Base-by-base conservation (phyloP, 2,888 invertebrate species). In the Siphlonurus alternatus region DNA sequence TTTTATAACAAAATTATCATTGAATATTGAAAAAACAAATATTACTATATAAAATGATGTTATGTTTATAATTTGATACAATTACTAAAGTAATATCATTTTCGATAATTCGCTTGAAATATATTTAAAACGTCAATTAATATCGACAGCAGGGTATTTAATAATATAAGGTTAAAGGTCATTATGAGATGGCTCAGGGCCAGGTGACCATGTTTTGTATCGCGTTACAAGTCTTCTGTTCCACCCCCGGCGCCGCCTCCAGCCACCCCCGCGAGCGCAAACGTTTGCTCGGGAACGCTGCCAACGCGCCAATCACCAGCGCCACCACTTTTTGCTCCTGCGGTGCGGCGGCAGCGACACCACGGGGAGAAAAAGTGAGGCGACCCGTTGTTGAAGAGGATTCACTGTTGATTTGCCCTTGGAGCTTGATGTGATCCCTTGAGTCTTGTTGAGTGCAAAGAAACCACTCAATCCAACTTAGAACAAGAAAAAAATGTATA, bases 201-300 rank as follows among this genome's bases (percentile, higher is more conserved):
- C 38, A 53, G 60, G 64, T 23, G 24, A 56, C 64, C 22, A 25
- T 61, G 23, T 61, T 51, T 25, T 63, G 38, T 54, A 23, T 59
- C 38, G 54, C 51, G 19, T 19, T 2, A 2, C 61, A 18, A 51
- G 19, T 53, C 20, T 53, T 38, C 18, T 51, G n/a, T 56, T 63
- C 60, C 1, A 20, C 24, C 59, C 23, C 23, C 61, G 24, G 23
- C 56, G 23, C 38, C 62, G 51, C 23, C 63, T 61, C 59, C 61
- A 62, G 25, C 54, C 59, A 61, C 66, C 65, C 63, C 59, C 60
- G 59, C 54, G 38, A 10, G 38, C 38, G 15, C 38, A 38, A 38
- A 38, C 38, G 38, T 38, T 38, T 38, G 38, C 15, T 38, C 15
- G 38, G 38, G 38, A 38, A 38, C 5, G 38, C 15, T 38, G 38